Evolutionary conservation across 2,888 invertebrate species (phyloP).

Genomic region (Carpatolechia fugitivella): DNA sequence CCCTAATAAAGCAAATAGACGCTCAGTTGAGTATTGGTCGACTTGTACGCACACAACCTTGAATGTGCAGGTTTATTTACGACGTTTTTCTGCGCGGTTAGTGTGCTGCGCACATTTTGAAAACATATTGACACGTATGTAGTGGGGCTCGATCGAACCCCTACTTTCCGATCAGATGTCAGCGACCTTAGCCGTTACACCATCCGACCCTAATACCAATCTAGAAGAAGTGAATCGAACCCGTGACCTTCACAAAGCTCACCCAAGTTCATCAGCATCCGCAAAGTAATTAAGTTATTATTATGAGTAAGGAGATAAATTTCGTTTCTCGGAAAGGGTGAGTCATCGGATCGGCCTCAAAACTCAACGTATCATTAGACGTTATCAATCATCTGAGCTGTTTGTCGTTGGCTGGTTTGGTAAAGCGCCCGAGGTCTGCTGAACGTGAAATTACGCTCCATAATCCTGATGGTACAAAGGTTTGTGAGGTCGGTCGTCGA

Average conservation of each 20-base stretch:
- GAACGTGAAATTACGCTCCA: too few relatives aligned
- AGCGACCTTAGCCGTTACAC: not conserved
- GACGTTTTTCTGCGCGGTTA: too few relatives aligned
- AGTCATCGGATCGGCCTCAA: slow-evolving; percentile 37
- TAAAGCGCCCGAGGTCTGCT: not conserved
- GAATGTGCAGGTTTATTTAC: too few relatives aligned
- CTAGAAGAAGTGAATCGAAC: not conserved
- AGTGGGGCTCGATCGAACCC: too few relatives aligned
- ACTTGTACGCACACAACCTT: too few relatives aligned
- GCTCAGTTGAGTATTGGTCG: too few relatives aligned
- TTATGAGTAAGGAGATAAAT: slow-evolving; percentile 50
- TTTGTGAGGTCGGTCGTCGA: too few relatives aligned
- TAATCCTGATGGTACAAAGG: too few relatives aligned
- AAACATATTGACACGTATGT: too few relatives aligned
- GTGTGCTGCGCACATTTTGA: too few relatives aligned
- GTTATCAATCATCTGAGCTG: slow-evolving; percentile 25
- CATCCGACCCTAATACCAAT: not conserved
- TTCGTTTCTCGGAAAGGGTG: slow-evolving; percentile 44
- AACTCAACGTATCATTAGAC: slow-evolving; percentile 30
- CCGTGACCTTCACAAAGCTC: not conserved
- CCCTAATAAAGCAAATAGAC: too few relatives aligned
- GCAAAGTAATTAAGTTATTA: not conserved
- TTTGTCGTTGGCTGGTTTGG: slow-evolving; percentile 19
- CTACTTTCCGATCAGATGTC: too few relatives aligned
- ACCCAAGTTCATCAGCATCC: not conserved